A percentile compares a stretch with the other conserved stretches of the same genome.
Conservation (phyloP, 2,797 vertebrate species). For the Tapera naevia region DNA sequence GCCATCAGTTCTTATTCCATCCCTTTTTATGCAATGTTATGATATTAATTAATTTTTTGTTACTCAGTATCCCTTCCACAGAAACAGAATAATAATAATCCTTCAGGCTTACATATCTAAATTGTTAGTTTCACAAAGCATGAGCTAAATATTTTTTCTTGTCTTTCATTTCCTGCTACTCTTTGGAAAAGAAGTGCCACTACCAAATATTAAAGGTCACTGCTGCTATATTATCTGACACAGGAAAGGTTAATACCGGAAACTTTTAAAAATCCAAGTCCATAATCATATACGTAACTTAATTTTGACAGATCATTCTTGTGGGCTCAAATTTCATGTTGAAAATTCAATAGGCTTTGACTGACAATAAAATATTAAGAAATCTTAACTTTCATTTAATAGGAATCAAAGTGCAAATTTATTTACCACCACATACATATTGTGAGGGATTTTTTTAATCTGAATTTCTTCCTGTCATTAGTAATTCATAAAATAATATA, state of each 20-base stretch:
- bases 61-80: not conserved
- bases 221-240: not conserved
- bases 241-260: not conserved
- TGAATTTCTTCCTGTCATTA: not conserved
- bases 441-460: not conserved
- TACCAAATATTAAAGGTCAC: not conserved
- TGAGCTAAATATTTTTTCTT: not conserved
- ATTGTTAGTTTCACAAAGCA: not conserved
- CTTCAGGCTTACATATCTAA: not conserved
- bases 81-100: not conserved
- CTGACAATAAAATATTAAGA: not conserved
- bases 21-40: not conserved
- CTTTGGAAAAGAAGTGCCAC: not conserved
- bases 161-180: not conserved
- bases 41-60: not conserved
- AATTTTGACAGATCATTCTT: not conserved
- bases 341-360: not conserved
- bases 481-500: not conserved
- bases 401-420: not conserved
- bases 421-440: not conserved
- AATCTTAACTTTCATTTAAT: not conserved
- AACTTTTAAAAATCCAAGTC: not conserved
- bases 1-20: not conserved
- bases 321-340: not conserved
- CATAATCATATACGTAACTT: not conserved